Conservation (phyloP, 2,888 invertebrate genomes). For the Dasysyrphus tricinctus region DNA sequence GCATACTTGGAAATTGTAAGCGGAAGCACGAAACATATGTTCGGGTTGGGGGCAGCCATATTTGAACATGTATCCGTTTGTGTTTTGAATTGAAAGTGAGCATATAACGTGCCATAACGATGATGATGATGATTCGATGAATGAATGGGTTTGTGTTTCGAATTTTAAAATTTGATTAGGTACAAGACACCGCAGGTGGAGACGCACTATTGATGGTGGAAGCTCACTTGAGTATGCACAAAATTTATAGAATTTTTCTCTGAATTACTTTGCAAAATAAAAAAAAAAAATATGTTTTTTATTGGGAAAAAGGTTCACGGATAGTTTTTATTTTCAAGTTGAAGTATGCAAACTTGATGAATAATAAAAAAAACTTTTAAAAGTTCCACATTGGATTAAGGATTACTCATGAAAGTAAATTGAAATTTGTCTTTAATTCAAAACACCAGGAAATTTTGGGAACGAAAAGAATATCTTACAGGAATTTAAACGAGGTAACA, state of each 20-base stretch:
- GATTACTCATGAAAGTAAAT: too few species aligned
- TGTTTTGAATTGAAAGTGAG: conserved; percentile 40
- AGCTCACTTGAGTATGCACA: not conserved
- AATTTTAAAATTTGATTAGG: not conserved
- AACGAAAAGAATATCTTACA: too few species aligned
- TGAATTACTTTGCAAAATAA: too few species aligned
- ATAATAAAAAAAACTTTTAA: too few species aligned
- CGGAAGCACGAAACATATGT: conserved; percentile 69
- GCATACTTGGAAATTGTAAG: conserved; percentile 42
- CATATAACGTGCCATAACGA: not conserved
- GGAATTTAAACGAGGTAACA: too few species aligned
- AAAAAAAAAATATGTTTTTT: too few species aligned
- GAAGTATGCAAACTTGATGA: too few species aligned
- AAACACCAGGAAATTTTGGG: too few species aligned
- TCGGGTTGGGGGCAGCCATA: conserved; percentile 39
- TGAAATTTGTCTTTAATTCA: too few species aligned
- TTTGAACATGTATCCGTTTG: conserved; percentile 63
- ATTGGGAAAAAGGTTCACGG: too few species aligned
- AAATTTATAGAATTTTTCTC: not conserved
- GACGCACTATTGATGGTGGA: not conserved
- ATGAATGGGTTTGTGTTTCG: conserved; percentile 7
- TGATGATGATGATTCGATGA: not conserved
- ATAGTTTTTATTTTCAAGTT: too few species aligned
- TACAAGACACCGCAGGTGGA: not conserved
- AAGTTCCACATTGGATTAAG: too few species aligned